phyloP scores from a whole-genome alignment of 2,113 vertebrate species.

The Numenius arquata region DNA sequence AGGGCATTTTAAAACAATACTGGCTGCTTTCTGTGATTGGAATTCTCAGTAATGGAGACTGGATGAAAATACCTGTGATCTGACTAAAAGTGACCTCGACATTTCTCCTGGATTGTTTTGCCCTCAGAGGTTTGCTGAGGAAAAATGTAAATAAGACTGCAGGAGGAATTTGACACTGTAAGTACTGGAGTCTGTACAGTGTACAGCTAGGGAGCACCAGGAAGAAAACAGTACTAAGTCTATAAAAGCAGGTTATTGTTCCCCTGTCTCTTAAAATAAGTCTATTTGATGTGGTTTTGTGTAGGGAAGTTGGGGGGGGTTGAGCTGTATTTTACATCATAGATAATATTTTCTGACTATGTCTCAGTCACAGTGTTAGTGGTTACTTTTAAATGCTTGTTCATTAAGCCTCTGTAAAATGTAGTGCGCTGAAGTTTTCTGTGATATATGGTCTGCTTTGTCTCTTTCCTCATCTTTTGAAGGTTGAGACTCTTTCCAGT shows the following conservation, averaged over 20 bases:
- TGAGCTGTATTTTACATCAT: background rate
- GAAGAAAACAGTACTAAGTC: background rate
- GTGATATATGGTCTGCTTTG: background rate
- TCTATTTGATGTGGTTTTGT: background rate
- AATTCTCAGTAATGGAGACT: constrained; percentile 17
- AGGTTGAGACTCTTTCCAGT: background rate
- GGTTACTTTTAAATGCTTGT: background rate
- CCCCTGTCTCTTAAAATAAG: background rate
- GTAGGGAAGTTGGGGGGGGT: background rate
- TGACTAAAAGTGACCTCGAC: background rate
- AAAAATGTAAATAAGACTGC: constrained; percentile 57
- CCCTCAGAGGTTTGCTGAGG: constrained; percentile 36
- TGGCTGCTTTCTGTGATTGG: constrained; percentile 26
- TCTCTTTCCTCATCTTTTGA: background rate
- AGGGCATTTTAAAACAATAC: constrained; percentile 62
- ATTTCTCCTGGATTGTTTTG: constrained; percentile 1
- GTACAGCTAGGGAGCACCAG: background rate
- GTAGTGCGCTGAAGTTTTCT: background rate
- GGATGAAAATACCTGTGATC: constrained; percentile 2
- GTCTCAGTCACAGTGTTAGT: background rate
- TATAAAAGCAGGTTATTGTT: background rate
- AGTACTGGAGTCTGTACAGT: constrained; percentile 18
- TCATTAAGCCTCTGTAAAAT: background rate
- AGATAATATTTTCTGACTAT: background rate
- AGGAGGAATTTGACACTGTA: constrained; percentile 47